A percentile compares a stretch with the other conserved stretches of the same genome.
These are phyloP conservation scores for Amphipoea lucens DNA, from an alignment of 2,888 invertebrate species.

Conservation along the genomic window DNA sequence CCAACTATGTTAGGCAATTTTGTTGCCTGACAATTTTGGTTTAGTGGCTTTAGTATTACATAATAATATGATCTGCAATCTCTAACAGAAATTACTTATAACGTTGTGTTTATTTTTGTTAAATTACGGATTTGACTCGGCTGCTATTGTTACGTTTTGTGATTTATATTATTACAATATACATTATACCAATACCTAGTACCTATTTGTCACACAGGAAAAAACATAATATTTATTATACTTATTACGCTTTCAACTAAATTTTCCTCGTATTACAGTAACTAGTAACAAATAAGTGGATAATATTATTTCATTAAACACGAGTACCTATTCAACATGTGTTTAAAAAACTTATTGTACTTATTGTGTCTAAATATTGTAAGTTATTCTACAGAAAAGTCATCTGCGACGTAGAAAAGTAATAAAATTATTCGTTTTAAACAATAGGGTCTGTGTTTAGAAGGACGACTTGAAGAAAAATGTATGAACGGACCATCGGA, in stretches of 20 bases:
- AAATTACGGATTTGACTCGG: not conserved
- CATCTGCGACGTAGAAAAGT: not conserved
- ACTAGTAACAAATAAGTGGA: not conserved
- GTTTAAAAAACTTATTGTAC: not conserved
- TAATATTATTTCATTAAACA: not conserved
- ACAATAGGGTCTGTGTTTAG: not conserved
- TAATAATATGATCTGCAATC: not conserved
- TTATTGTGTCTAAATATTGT: not conserved
- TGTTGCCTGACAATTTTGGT: not conserved
- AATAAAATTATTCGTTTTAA: not conserved
- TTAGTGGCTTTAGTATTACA: too few relatives aligned
- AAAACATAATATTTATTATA: conserved; percentile 9
- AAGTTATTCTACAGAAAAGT: not conserved
- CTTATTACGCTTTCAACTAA: not conserved
- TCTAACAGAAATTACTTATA: not conserved
- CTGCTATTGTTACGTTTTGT: not conserved
- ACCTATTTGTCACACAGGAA: conserved; percentile 26
- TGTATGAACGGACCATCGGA: too few relatives aligned
- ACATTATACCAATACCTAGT: not conserved
- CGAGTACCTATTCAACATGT: not conserved
- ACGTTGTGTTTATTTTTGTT: not conserved
- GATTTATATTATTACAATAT: not conserved
- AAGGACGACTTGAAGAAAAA: not conserved
- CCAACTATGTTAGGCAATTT: not conserved
- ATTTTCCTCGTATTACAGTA: conserved; percentile 31